These are phyloP conservation scores for Sapayoa aenigma DNA, from an alignment of 2,113 vertebrate species.

Conservation along the genomic window DNA sequence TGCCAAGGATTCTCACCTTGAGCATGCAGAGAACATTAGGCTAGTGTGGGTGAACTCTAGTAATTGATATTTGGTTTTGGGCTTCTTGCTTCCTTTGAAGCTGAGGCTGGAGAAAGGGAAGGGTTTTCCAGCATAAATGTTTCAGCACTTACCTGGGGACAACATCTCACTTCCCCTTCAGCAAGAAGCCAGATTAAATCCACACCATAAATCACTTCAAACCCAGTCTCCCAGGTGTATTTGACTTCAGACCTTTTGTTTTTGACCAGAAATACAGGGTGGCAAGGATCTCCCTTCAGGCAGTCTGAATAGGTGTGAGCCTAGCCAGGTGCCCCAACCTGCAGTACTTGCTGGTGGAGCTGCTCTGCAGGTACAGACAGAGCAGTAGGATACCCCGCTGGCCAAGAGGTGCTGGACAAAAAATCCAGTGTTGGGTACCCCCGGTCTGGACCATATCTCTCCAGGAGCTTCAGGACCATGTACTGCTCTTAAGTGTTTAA, in stretches of 20 bases:
- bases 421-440: rapidly evolving
- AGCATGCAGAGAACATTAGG: background rate
- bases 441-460: rapidly evolving
- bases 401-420: rapidly evolving
- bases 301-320: background rate
- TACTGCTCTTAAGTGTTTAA: background rate
- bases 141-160: rapidly evolving
- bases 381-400: rapidly evolving
- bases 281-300: background rate
- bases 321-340: rapidly evolving
- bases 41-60: background rate
- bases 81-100: background rate
- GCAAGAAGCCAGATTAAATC: rapidly evolving
- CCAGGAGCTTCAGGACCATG: background rate
- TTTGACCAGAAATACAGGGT: background rate
- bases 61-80: background rate
- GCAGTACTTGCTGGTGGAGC: rapidly evolving
- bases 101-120: background rate
- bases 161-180: background rate
- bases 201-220: background rate
- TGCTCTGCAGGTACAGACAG: background rate
- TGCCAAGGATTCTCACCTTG: background rate
- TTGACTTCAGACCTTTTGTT: background rate
- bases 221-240: background rate
- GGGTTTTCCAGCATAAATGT: background rate